Base-by-base conservation (phyloP, 2,888 invertebrate genomes). In the Drepana falcataria region DNA sequence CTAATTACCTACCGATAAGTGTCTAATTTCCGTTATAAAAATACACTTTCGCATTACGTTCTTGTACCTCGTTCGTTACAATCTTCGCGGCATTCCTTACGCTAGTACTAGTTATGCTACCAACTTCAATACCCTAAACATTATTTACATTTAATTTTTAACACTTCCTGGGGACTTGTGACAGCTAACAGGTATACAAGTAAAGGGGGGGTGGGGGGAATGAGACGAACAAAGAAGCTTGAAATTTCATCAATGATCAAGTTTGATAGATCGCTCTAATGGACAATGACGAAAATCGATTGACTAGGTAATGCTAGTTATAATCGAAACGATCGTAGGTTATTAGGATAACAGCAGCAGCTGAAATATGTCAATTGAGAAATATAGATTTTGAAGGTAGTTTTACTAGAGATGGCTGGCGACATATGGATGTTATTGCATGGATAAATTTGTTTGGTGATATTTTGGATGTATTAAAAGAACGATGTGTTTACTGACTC, bases 161-260 rank as follows among this genome's bases (percentile, higher is more conserved):
- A 87, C 88, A 88, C 88, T 90, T 89, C 88, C 90, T 90, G 89
- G 73, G 71, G 66, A 78, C 74, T 66, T 66, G 66, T 73, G 63
- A 63, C 66, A 79, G 76, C 66, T 64, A 74, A 69, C 76, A 71
- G 73, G 65, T 59, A 68, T 66, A 66, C 57, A 59, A 66, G 66
- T 62, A 61, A 58, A 69, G 72, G 21, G 21, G 21, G 68, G 63
- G 70, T 63, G 66, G 71, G 59, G 70, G 79, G 67, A 79, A 83
- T 81, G 81, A 76, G 77, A 78, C 73, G 73, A 67, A 73, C 69
- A 65, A 69, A 68, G 59, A 85, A 85, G 85, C 85, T 86, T 84
- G 85, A 87, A 87, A 87, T 88, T 89, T 87, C 87, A 89, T 88
- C 89, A 89, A 89, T 89, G 89, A 88, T 77, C 77, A 74, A 73